phyloP scores from a whole-genome alignment of 1,140 invertebrate genomes.

The Pseudomyrmex dendroicus region DNA sequence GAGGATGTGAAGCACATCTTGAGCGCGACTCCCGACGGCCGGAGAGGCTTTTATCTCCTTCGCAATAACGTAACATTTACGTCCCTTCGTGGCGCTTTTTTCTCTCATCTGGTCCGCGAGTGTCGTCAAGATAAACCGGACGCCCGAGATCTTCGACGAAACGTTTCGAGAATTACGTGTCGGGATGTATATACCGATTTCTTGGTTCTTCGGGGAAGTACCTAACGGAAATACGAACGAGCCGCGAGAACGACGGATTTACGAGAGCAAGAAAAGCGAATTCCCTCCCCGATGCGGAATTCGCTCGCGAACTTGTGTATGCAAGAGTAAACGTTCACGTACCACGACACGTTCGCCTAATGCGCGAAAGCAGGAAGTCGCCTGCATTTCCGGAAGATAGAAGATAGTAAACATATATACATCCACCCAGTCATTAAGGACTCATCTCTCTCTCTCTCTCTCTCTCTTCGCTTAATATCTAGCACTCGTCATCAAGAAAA shows the following conservation, averaged over 20 bases:
- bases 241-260: slow-evolving; percentile 56
- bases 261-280: slow-evolving; percentile 51
- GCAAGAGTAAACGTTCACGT: not conserved
- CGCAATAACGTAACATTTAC: slow-evolving; percentile 64
- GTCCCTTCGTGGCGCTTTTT: slow-evolving; percentile 52
- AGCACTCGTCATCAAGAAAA: not conserved
- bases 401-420: slow-evolving; percentile 1
- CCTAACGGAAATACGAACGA: slow-evolving; percentile 17
- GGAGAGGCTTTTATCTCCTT: slow-evolving; percentile 64
- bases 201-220: slow-evolving; percentile 19
- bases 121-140: slow-evolving; percentile 69
- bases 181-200: slow-evolving; percentile 46
- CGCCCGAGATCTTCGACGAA: slow-evolving; percentile 60
- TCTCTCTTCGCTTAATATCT: not conserved
- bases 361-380: slow-evolving; percentile 9
- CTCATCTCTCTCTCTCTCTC: not conserved
- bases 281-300: slow-evolving; percentile 17
- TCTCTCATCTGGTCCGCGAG: slow-evolving; percentile 35
- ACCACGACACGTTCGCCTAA: slow-evolving; percentile 30
- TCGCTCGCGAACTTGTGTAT: slow-evolving; percentile 11
- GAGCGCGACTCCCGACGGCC: slow-evolving; percentile 41
- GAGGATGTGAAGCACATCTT: slow-evolving; percentile 26
- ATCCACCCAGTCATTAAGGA: not conserved
- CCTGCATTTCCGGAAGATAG: not conserved
- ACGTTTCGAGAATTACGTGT: slow-evolving; percentile 59